Evolutionary conservation across 2,113 vertebrate species (phyloP).

Genomic region (Paradisaea rubra): DNA sequence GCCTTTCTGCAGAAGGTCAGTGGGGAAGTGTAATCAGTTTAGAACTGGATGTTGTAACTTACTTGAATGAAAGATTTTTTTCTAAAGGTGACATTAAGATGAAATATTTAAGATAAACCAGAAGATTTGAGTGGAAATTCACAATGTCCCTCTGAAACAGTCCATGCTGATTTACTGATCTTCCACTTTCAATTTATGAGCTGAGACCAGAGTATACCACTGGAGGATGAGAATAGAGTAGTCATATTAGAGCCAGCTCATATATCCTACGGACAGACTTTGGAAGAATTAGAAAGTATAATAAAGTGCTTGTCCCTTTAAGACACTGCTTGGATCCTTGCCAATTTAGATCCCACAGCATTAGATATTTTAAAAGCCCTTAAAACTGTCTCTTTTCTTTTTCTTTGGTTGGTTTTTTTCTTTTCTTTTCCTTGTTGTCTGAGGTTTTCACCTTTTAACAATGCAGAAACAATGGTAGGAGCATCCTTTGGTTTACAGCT

Average conservation of each 20-base stretch:
- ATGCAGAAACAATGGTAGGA: constrained; percentile 64
- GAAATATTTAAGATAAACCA: constrained; percentile 85
- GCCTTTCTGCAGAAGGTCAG: constrained; percentile 67
- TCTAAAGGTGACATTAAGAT: constrained; percentile 80
- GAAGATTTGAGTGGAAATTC: constrained; percentile 80
- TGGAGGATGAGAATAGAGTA: constrained; percentile 81
- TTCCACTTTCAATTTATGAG: constrained; percentile 83
- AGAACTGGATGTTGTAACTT: constrained; percentile 75
- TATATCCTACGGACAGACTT: constrained; percentile 84
- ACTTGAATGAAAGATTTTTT: constrained; percentile 77
- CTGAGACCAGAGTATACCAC: constrained; percentile 79
- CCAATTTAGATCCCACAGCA: constrained; percentile 73
- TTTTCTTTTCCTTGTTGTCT: background rate
- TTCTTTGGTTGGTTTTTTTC: background rate
- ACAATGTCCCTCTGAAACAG: constrained; percentile 77
- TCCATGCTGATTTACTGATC: constrained; percentile 78
- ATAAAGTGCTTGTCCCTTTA: constrained; percentile 81
- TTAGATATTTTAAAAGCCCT: constrained; percentile 78
- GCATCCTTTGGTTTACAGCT: constrained; percentile 57
- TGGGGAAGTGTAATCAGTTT: constrained; percentile 70
- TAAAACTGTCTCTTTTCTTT: constrained; percentile 68
- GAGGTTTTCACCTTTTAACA: constrained; percentile 71
- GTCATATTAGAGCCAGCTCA: constrained; percentile 82
- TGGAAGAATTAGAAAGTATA: constrained; percentile 83
- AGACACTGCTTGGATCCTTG: constrained; percentile 70